Conservation (phyloP, 1,140 invertebrate genomes). For the Bombus haemorrhoidalis region DNA sequence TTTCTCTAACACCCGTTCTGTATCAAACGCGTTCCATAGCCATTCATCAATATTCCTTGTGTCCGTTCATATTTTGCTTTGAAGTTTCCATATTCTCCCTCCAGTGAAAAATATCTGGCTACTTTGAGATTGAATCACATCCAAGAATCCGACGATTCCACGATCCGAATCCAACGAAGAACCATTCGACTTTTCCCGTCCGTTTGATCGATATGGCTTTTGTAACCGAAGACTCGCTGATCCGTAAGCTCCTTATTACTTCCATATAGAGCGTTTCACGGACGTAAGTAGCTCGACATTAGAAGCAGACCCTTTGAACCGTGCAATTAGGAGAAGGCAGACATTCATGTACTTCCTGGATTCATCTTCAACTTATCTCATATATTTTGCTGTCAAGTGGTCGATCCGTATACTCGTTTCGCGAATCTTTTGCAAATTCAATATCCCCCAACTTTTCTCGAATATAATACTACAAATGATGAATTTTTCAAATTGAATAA, state of each 20-base stretch:
- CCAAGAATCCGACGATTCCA: background rate
- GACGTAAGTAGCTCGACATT: constrained; percentile 44
- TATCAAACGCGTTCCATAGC: background rate
- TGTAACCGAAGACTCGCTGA: background rate
- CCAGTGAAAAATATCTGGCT: background rate
- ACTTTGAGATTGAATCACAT: background rate
- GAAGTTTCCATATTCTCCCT: background rate
- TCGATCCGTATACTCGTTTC: background rate
- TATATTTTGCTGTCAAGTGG: background rate
- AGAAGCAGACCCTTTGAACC: constrained; percentile 37
- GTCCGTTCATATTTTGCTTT: background rate
- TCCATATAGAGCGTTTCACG: background rate
- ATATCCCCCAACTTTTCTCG: background rate
- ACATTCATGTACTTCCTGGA: background rate
- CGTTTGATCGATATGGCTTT: constrained; percentile 26
- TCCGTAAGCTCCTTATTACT: constrained; percentile 43
- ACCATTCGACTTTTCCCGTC: background rate
- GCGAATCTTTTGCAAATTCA: background rate
- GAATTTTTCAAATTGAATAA: background rate
- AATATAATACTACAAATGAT: background rate
- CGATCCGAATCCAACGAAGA: no score
- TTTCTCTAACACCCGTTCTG: background rate
- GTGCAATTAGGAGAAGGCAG: constrained; percentile 32
- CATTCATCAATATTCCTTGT: background rate
- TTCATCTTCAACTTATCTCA: background rate